Conservation (phyloP, 2,888 invertebrate species). For the Ganaspis brasiliensis region DNA sequence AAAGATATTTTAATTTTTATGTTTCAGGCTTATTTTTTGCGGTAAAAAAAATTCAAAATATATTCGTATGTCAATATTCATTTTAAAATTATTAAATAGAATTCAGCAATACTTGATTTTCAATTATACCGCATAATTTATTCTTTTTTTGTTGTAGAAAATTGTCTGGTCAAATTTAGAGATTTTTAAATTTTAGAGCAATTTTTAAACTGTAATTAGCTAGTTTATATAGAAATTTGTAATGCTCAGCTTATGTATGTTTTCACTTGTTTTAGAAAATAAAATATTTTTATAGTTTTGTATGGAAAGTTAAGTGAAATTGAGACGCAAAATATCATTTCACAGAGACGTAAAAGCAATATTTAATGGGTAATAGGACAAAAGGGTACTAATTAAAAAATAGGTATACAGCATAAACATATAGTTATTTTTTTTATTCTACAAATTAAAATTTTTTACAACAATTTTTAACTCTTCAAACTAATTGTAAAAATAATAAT, state of each 20-base stretch:
- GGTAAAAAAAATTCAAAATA: no score
- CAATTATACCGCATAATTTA: not conserved
- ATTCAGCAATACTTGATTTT: not conserved
- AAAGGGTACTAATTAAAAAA: not conserved
- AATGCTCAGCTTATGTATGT: not conserved
- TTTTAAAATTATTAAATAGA: not conserved
- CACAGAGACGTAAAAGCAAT: not conserved
- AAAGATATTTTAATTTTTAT: not conserved
- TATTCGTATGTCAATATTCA: not conserved
- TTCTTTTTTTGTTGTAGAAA: not conserved
- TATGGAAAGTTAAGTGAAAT: constrained; percentile 26
- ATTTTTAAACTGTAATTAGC: not conserved
- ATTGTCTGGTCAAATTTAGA: constrained; percentile 18
- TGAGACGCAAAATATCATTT: constrained; percentile 8
- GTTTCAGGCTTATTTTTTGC: not conserved
- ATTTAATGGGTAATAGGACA: constrained; percentile 8
- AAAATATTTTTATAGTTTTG: constrained; percentile 42
- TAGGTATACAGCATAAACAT: not conserved
- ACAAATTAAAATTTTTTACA: not conserved
- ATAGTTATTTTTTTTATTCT: constrained; percentile 6
- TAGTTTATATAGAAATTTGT: not conserved
- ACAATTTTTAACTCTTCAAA: not conserved
- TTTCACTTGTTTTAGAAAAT: not conserved
- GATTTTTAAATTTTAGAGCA: constrained; percentile 5
- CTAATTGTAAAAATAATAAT: not conserved